Conservation (phyloP, 2,113 vertebrate species). For the Noctilio leporinus region DNA sequence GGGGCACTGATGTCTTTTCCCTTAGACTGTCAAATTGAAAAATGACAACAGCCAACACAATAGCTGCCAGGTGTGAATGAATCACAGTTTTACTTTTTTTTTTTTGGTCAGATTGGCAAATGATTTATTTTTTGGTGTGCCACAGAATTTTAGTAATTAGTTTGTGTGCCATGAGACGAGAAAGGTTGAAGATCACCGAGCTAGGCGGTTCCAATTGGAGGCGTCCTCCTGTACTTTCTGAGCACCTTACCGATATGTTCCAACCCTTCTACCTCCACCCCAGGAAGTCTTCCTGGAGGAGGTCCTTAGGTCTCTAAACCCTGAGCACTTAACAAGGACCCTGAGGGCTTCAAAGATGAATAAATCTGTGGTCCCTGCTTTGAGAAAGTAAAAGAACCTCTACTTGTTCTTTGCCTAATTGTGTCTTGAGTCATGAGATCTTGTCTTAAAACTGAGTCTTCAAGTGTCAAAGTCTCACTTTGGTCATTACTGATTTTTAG, state of each 20-base stretch:
- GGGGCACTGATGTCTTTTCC: not conserved
- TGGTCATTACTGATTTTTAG: not conserved
- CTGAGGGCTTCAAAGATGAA: not conserved
- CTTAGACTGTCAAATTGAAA: not conserved
- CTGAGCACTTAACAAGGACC: not conserved
- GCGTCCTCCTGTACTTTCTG: not conserved
- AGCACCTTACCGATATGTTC: not conserved
- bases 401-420: not conserved
- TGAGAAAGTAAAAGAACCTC: not conserved
- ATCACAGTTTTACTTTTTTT: not conserved
- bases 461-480: rapidly evolving
- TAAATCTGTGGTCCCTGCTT: not conserved
- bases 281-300: not conserved
- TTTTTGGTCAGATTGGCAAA: not conserved
- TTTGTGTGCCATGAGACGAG: not conserved
- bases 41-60: not conserved
- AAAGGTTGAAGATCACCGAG: not conserved
- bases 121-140: not conserved
- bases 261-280: not conserved
- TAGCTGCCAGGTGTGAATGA: not conserved
- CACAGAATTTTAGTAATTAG: not conserved
- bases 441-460: not conserved
- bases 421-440: not conserved
- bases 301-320: not conserved
- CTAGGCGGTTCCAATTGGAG: not conserved